Evolutionary conservation across 2,797 vertebrate species (phyloP), one percentile per base, ranked within the genome.

Genomic region (Tiaroga cobitis): DNA sequence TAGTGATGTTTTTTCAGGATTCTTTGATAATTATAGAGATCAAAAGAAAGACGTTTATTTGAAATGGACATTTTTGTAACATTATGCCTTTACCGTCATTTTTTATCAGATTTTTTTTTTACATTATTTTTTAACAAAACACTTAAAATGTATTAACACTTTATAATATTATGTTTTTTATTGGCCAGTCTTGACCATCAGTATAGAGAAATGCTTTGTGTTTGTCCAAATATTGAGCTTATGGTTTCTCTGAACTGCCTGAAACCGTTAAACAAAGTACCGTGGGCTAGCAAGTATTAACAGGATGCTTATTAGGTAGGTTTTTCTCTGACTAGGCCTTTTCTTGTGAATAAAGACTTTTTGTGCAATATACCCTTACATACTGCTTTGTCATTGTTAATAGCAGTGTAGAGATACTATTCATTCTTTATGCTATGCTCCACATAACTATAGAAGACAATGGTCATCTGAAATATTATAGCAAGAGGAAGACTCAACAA

Each of bases 151-250:
- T 15, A 61, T 63, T 29, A 63, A 63, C 5, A 15, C n/a, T 63
- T 41, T 18, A 46, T 41, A 19, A 63, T 29, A 18, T 18, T 8
- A 10, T 0, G 2, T 19, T 49, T 29, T 18, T 21, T 24, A 34
- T 24, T 54, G 3, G 46, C 29, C 19, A 21, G 18, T 74, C 26
- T 88, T 82, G 82, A 29, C 68, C 68, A 67, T 49, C 46, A 21
- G 78, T 92, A 85, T 10, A 82, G 81, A 82, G 79, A 85, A 85
- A 67, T 51, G 78, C 41, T 85, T 69, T 81, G 73, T 88, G 88
- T 75, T 87, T 90, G 85, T 74, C 88, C 86, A 89, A 68, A 89
- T 89, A 87, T 61, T 80, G 77, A 90, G 78, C 81, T 92, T 90
- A 87, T 88, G 90, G 89, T 90, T 90, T 81, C 88, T 90, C 89